Evolutionary conservation across 2,888 invertebrate species (phyloP), one percentile per base, ranked within the genome.

Genomic region (Celastrina argiolus): DNA sequence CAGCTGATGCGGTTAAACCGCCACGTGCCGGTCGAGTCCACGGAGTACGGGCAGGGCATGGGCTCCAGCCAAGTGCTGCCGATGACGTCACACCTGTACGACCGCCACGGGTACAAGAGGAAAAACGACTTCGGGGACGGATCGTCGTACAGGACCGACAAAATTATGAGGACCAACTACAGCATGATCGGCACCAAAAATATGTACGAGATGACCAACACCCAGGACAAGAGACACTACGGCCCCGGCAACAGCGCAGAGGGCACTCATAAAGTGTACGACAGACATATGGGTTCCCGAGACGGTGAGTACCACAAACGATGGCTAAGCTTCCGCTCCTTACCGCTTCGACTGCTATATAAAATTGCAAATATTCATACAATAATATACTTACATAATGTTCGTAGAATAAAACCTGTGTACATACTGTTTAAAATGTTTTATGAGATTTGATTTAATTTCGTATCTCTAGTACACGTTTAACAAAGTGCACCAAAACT

Each of bases 121-220:
- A 91, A 90, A 70, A 86, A 84, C 70, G 88, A 90, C 41, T 91
- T 87, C 66, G 83, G 83, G 1, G 88, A 89, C 69, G 80, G 83
- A 0, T 80, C 87, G 0, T 74, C 81, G 2, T 90, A 87, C 66
- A 84, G 88, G 70, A 81, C 82, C 1, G 88, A 90, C 64, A 91
- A 90, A 78, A 84, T 90, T 51, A 88, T 90, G 88, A 78, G 91
- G 65, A 81, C 85, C 1, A 81, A 80, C 63, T 89, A 88, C 69
- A 78, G 76, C 42, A 85, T 85, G 84, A 80, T 84, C 22, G 67
- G 78, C 39, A 76, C 81, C 4, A 85, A 85, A 65, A 83, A 85
- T 14, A 31, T 76, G 0, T 88, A 83, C 67, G 84, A 84, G 56
- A 75, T 85, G 73, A 77, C 78, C 58, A 74, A 82, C 41, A 72